Percentiles rank a stretch among this genome's conserved stretches.
These are phyloP conservation scores for Peucedramus taeniatus DNA, from an alignment of 2,113 vertebrate species.

Conservation along the genomic window DNA sequence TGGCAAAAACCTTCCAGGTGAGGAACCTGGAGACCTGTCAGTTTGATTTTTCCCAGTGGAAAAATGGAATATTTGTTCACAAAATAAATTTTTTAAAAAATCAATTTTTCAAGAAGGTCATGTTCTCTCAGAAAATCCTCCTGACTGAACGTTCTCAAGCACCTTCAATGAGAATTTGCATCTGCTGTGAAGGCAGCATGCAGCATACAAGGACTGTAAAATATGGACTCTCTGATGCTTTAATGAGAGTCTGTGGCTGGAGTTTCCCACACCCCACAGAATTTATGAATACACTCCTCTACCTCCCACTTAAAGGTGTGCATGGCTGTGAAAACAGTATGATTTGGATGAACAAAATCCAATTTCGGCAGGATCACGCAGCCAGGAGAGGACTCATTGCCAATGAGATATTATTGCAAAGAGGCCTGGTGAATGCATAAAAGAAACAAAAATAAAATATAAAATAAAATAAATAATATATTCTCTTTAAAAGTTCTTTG, in stretches of 20 bases:
- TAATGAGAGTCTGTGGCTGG: neutral
- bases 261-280: neutral
- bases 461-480: neutral
- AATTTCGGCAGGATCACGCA: neutral
- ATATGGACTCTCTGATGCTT: neutral
- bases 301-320: neutral
- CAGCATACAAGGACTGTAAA: neutral
- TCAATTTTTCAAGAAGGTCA: neutral
- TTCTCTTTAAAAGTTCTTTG: neutral
- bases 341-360: neutral
- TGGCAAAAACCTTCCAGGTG: neutral
- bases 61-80: neutral
- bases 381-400: neutral
- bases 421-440: neutral
- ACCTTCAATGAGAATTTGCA: neutral
- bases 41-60: neutral
- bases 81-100: neutral
- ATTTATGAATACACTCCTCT: accelerated
- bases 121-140: neutral
- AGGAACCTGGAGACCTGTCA: neutral
- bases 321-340: neutral
- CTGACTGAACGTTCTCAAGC: neutral
- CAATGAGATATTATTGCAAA: neutral
- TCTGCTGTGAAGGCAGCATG: neutral
- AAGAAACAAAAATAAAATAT: neutral